phyloP scores from a whole-genome alignment of 2,113 vertebrate species.

The Kryptolebias marmoratus region DNA sequence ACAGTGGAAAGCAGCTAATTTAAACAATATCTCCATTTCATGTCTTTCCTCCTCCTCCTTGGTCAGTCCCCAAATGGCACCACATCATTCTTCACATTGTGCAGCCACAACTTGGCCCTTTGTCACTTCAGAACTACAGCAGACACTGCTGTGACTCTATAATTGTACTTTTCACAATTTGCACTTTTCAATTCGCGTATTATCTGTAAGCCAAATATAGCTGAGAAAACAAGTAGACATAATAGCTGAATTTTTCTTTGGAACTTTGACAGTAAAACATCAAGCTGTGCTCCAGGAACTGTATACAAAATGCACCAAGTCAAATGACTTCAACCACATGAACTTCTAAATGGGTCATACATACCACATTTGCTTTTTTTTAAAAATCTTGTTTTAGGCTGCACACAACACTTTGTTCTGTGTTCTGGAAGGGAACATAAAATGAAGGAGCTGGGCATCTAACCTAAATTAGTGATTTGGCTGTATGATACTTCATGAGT shows the following conservation, averaged over 20 bases:
- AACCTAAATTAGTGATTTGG: no score
- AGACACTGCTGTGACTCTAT: constrained; percentile 2
- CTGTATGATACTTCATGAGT: no score
- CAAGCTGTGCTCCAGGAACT: background rate
- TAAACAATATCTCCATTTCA: constrained; percentile 67
- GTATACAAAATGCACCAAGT: background rate
- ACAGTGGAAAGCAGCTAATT: constrained; percentile 57
- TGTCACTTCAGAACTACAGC: constrained; percentile 31
- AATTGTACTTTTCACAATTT: background rate
- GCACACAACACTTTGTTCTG: no score
- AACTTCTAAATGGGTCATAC: background rate
- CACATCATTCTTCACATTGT: constrained; percentile 28
- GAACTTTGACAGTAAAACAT: background rate
- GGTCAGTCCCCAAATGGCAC: constrained; percentile 54
- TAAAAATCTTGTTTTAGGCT: no score
- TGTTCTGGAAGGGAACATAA: no score
- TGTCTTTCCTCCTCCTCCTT: constrained; percentile 35
- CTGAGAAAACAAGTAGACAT: no score
- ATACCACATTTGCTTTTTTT: no score
- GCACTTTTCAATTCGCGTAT: background rate
- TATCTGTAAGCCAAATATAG: background rate
- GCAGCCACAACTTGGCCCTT: constrained; percentile 22
- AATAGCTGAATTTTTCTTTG: background rate
- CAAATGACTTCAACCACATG: background rate
- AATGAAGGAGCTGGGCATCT: no score